Evolutionary conservation across 2,113 vertebrate genomes (phyloP), one percentile per base, ranked within the genome.

Genomic region (Mormoops blainvillei): DNA sequence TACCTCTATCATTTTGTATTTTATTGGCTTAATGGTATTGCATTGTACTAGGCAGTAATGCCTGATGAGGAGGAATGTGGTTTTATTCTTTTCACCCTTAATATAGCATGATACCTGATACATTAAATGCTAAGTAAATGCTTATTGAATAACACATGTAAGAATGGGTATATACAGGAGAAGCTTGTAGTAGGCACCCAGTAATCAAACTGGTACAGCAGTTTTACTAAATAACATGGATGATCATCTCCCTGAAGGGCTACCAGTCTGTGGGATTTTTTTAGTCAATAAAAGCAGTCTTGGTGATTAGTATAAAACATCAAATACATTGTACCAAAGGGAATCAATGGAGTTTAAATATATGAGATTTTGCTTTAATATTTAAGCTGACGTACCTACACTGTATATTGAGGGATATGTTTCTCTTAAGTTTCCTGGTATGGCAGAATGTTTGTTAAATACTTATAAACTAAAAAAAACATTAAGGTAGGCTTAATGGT

Each of bases 171-270:
- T 96, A 88, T 85, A 26, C 7, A 68, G 18, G 26, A 91, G 52
- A 20, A 58, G 20, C 63, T 33, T 92, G 7, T 82, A 41, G 3
- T 82, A 54, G n/a, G 19, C 13, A 80, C 16, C 9, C 28, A 86
- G 10, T 61, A 33, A 93, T 91, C 36, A 56, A 85, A 70, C 28
- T 86, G 56, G 33, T 61, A 65, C 4, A 45, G 20, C 61, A 63
- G 76, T 83, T 90, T 95, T 87, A 70, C 68, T 92, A 83, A 71
- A 20, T 70, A 73, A 56, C 31, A 95, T 78, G n/a, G 41, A 93
- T 87, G 58, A 16, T 94, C 13, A 31, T 76, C 31, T 91, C 82
- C 24, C 83, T 80, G 38, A 2, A 65, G 68, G 68, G 45, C 33
- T 86, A 52, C 16, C 16, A 63, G 52, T 67, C 33, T 73, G 33